A percentile compares a stretch with the other conserved stretches of the same genome.
These are phyloP conservation scores for Linnaemya tessellans DNA, from an alignment of 2,888 invertebrate species.

Conservation along the genomic window DNA sequence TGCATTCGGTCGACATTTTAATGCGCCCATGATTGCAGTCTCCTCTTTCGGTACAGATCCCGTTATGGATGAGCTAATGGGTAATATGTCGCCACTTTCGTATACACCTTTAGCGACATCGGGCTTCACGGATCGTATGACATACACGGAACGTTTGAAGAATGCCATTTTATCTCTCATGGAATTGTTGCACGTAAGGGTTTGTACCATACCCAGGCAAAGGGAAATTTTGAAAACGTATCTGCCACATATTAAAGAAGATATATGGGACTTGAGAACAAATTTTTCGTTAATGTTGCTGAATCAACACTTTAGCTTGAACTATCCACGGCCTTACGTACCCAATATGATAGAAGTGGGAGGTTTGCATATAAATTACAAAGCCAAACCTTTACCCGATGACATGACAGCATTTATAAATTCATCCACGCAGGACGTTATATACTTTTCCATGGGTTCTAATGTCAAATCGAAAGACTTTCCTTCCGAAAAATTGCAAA, in stretches of 20 bases:
- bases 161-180: conserved; percentile 76
- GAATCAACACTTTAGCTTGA: conserved; percentile 80
- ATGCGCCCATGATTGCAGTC: conserved; percentile 76
- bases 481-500: conserved; percentile 73
- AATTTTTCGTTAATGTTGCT: conserved; percentile 78
- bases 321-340: conserved; percentile 79
- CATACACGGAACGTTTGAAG: conserved; percentile 77
- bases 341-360: conserved; percentile 82
- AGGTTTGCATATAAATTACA: conserved; percentile 79
- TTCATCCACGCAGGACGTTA: conserved; percentile 82
- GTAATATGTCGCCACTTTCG: conserved; percentile 79
- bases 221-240: conserved; percentile 64
- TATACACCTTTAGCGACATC: conserved; percentile 77
- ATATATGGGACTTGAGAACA: conserved; percentile 74
- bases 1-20: conserved; percentile 78
- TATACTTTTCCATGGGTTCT: conserved; percentile 84
- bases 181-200: conserved; percentile 46
- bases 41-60: conserved; percentile 75
- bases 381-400: conserved; percentile 76
- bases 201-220: conserved; percentile 32
- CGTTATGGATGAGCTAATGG: conserved; percentile 73
- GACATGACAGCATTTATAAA: conserved; percentile 82
- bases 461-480: conserved; percentile 78
- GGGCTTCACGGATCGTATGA: conserved; percentile 79
- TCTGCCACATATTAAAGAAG: conserved; percentile 74